phyloP scores from a whole-genome alignment of 2,113 vertebrate genomes.

The Ascaphus truei region DNA sequence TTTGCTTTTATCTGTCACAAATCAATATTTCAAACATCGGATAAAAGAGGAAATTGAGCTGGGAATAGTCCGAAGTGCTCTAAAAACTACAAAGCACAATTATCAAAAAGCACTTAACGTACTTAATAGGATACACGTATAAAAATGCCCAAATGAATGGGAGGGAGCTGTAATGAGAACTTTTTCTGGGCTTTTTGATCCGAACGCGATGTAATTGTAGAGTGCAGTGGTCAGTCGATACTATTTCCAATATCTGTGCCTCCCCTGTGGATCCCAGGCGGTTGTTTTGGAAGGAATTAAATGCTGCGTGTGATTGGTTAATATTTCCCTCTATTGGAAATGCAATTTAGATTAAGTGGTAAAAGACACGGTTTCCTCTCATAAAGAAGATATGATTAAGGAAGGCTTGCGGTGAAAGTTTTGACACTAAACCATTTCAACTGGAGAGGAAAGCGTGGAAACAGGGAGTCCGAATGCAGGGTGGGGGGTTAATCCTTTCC shows the following conservation, averaged over 20 bases:
- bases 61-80: conserved; percentile 99
- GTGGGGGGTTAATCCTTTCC: too few species aligned
- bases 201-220: conserved; percentile 67
- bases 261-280: conserved; percentile 80
- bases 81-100: conserved; percentile 99
- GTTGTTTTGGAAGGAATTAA: conserved; percentile 74
- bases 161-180: conserved; percentile 86
- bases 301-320: conserved; percentile 88
- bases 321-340: conserved; percentile 89
- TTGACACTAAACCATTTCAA: too few species aligned
- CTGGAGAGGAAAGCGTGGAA: too few species aligned
- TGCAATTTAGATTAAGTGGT: conserved; percentile 67
- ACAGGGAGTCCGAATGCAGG: too few species aligned
- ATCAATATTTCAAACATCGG: conserved; percentile 99
- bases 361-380: conserved; percentile 40
- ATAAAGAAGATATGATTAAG: not conserved
- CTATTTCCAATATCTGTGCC: conserved; percentile 75
- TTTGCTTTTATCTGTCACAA: conserved; percentile 99
- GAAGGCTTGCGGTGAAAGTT: too few species aligned
- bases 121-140: conserved; percentile 99
- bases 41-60: conserved; percentile 99
- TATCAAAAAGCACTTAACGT: conserved; percentile 99
- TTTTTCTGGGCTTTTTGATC: conserved; percentile 84
- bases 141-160: conserved; percentile 98
- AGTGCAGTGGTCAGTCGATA: conserved; percentile 73